phyloP scores from a whole-genome alignment of 2,113 vertebrate species.

The Ranitomeya imitator region DNA sequence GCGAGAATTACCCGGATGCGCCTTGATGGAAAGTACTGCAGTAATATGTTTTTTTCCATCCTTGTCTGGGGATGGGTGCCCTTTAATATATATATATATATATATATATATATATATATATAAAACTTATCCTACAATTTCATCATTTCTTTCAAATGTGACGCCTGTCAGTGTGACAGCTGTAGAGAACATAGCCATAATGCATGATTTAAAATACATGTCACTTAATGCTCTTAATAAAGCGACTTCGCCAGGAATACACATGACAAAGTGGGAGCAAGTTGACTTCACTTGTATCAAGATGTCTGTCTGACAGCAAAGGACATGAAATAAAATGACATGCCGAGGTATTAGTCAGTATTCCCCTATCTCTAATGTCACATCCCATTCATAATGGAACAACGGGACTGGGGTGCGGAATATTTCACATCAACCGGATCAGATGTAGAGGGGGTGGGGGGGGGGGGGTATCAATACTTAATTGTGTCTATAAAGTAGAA shows the following conservation, averaged over 20 bases:
- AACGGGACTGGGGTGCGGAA: background rate
- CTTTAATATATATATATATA: background rate
- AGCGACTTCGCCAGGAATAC: background rate
- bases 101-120: background rate
- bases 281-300: background rate
- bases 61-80: no score
- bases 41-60: no score
- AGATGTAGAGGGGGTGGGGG: background rate
- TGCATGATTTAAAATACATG: background rate
- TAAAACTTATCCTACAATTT: background rate
- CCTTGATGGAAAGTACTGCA: no score
- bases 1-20: no score
- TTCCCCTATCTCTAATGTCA: background rate
- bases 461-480: background rate
- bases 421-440: slow-evolving; percentile 3
- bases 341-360: background rate
- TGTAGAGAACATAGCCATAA: background rate
- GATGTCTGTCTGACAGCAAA: background rate
- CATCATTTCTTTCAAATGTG: background rate
- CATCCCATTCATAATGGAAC: background rate
- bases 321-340: background rate
- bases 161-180: background rate
- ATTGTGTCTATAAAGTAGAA: slow-evolving; percentile 6
- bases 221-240: slow-evolving; percentile 5
- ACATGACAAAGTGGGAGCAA: slow-evolving; percentile 10